Evolutionary conservation across 2,888 invertebrate species (phyloP).

Genomic region (Phyto melanocephala): DNA sequence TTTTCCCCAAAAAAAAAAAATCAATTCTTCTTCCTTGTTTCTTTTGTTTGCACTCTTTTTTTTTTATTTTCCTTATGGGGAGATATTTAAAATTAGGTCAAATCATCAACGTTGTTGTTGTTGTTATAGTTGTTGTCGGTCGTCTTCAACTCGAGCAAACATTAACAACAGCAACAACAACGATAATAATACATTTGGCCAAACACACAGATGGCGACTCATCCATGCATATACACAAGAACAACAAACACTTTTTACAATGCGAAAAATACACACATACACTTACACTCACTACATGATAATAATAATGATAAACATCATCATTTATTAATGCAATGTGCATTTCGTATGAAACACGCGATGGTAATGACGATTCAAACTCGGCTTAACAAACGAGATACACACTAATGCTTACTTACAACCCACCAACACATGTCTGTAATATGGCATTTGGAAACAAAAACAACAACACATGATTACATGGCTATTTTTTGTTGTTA

Average conservation of each 20-base stretch:
- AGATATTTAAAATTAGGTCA: conserved; percentile 55
- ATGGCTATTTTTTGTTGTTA: no score
- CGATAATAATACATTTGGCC: conserved; percentile 11
- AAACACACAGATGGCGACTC: conserved; percentile 19
- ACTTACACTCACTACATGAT: no score
- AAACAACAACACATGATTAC: no score
- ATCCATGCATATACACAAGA: conserved; percentile 21
- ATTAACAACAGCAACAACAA: not conserved
- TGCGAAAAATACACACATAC: conserved; percentile 10
- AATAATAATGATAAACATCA: conserved; percentile 12
- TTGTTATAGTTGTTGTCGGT: conserved; percentile 13
- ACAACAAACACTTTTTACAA: not conserved
- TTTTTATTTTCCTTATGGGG: not conserved
- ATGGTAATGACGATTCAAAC: conserved; percentile 27
- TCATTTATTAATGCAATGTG: conserved; percentile 7
- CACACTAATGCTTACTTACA: not conserved
- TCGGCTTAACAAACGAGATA: conserved; percentile 7
- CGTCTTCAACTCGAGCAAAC: conserved; percentile 43
- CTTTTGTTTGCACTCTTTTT: not conserved
- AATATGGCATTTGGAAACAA: no score
- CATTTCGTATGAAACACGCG: conserved; percentile 27
- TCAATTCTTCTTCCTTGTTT: conserved; percentile 39
- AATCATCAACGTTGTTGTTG: conserved; percentile 41
- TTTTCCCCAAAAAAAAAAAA: not conserved
- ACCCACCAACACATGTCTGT: not conserved